Base-by-base conservation (phyloP, 2,113 vertebrate species). In the Seriola aureovittata region DNA sequence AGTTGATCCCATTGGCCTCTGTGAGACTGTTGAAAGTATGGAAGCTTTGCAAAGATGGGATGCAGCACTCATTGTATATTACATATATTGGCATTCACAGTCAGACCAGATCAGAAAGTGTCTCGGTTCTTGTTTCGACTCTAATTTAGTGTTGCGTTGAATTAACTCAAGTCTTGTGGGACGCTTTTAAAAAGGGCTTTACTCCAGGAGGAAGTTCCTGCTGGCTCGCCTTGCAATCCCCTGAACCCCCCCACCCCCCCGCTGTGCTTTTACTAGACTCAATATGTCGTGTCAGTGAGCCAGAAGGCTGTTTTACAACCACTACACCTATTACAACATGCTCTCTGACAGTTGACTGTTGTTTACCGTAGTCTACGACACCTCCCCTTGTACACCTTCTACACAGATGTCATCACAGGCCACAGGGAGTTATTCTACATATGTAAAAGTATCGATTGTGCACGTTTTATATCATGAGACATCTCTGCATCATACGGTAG, bases 221-320 rank as follows among this genome's bases (percentile, higher is more conserved):
- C 85, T 77, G 85, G 62, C 71, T 84, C 13, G 23, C 67, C 60
- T 54, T 62, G 54, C 66, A 66, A 76, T 48, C 79, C 59, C 65
- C 40, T 14, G 32, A 75, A 66, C 80, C 74, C 42, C 91, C 84
- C 4, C 29, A 77, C 76, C 80, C 74, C 36, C 91, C 84, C 3
- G 40, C 81, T 81, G 87, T 59, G 81, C 67, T 88, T 90, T 90
- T 86, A 88, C 88, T 80, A 23, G 60, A 81, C 88, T 73, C 79
- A 59, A 25, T 88, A 75, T 82, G 85, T 88, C 87, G 69, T 70
- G 73, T 88, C 83, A 86, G 64, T 71, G 82, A 90, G 89, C 87
- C 90, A 82, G 19, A 65, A 80, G 86, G 77, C 60, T 23, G 52
- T 81, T 87, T 87, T 84, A 90, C 81, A 44, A 71, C 70, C 38